Evolutionary conservation across 2,888 invertebrate species (phyloP).

Genomic region (Campoletis raptor): DNA sequence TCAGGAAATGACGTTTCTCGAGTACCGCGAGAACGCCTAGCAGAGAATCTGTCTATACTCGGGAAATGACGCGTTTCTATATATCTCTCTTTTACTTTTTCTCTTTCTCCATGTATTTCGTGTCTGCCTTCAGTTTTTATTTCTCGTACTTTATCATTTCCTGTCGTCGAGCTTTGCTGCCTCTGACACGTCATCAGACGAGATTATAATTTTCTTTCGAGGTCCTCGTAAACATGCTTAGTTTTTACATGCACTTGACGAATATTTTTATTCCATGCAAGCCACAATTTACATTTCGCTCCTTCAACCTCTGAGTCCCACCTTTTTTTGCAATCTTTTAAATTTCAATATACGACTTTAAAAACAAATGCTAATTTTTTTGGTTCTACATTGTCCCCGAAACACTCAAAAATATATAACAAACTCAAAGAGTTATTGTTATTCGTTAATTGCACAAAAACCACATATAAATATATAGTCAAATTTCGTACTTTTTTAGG

Average conservation of each 20-base stretch:
- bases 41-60: slow-evolving; percentile 25
- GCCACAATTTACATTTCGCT: neutral
- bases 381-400: no score
- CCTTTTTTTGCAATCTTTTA: no score
- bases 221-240: neutral
- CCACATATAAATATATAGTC: no score
- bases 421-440: no score
- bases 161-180: slow-evolving; percentile 34
- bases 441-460: no score
- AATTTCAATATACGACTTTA: no score
- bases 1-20: slow-evolving; percentile 65
- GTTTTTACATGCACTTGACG: neutral
- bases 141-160: slow-evolving; percentile 54
- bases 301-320: neutral
- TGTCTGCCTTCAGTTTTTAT: slow-evolving; percentile 41
- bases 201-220: slow-evolving; percentile 40
- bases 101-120: neutral
- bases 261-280: neutral
- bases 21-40: neutral
- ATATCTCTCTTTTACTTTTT: neutral
- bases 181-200: slow-evolving; percentile 30
- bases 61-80: slow-evolving; percentile 18
- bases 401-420: no score
- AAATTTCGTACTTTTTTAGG: no score
- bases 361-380: no score